phyloP scores from a whole-genome alignment of 2,888 invertebrate genomes.

The Torymus texanus region DNA sequence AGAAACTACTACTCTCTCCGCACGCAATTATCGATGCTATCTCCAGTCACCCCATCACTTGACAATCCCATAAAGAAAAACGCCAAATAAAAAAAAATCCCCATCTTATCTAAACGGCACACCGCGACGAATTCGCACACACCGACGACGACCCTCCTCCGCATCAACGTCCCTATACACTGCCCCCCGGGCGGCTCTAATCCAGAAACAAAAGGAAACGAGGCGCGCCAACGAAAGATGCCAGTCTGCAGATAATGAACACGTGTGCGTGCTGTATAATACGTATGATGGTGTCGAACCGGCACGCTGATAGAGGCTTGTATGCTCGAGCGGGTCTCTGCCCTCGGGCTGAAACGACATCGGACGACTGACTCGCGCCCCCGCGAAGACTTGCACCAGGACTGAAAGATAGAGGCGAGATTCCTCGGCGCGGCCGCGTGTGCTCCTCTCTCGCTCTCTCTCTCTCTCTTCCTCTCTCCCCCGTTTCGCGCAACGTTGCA shows the following conservation, averaged over 20 bases:
- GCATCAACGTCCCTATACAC: too few species aligned
- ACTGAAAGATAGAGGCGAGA: conserved; percentile 29
- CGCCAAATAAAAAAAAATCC: background rate
- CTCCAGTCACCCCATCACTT: background rate
- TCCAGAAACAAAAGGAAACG: background rate
- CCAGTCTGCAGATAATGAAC: background rate
- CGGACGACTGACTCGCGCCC: conserved; percentile 22
- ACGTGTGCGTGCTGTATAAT: background rate
- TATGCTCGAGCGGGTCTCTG: conserved; percentile 72
- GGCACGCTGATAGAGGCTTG: conserved; percentile 72
- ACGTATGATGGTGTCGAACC: conserved; percentile 59
- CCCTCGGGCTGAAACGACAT: conserved; percentile 67
- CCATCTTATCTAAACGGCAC: too few species aligned
- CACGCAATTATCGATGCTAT: too few species aligned
- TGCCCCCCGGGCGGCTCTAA: background rate
- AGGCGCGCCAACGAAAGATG: background rate
- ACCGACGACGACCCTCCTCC: too few species aligned
- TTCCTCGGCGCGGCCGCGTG: too few species aligned
- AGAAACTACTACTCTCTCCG: too few species aligned
- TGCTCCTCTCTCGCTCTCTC: too few species aligned
- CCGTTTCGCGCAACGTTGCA: too few species aligned
- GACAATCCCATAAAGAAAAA: background rate
- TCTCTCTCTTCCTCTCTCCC: too few species aligned
- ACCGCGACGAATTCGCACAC: too few species aligned
- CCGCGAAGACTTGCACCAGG: conserved; percentile 5